Base-by-base conservation (phyloP, 1,140 invertebrate genomes). In the Eupeodes corollae region DNA sequence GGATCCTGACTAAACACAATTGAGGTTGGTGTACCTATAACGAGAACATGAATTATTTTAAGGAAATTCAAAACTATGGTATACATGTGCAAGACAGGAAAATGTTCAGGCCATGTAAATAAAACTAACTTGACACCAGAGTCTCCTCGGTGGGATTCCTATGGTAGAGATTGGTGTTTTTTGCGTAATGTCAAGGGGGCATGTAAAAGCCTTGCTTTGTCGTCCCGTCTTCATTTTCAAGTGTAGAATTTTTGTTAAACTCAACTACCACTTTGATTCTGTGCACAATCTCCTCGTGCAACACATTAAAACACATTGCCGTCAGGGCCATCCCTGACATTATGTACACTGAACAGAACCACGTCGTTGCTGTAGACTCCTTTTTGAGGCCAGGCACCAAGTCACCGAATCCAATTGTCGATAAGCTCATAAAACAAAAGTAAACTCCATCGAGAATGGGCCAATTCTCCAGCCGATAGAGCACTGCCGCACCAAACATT, bases 231-330 rank as follows among this genome's bases (percentile, higher is more conserved):
- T 26, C 21, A 8, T 26, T 26, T 26, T 26, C 21, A 26, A 26
- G 21, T 8, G 75, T 73, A 16, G 63, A 56, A 1, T 53, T 68
- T 65, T 56, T 63, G 44, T 68, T 68, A 34, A 62, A 62, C 52
- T 76, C 73, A 26, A 67, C 64, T 21, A 76, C 74, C 55, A 85
- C 82, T 54, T 78, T 78, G n/a, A 86, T 70, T 47, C 83, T 77
- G 68, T 87, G 83, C 12, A 87, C 80, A 42, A 88, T 84, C 67
- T 96, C 91, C 62, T 96, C 91, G 70, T 98, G 92, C 45, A 98
- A 83, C 31, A 98, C 84, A 66, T 95, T 95, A 72, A 96, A 97
- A 56, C 91, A 96, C 91, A 97, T 97, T 26, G 92, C 91, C n/a
- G 94, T 91, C 32, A 98, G 70, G 1, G 93, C 90, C 76, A 98